Conservation (phyloP, 2,797 vertebrate genomes). For the Pipistrellus pipistrellus region DNA sequence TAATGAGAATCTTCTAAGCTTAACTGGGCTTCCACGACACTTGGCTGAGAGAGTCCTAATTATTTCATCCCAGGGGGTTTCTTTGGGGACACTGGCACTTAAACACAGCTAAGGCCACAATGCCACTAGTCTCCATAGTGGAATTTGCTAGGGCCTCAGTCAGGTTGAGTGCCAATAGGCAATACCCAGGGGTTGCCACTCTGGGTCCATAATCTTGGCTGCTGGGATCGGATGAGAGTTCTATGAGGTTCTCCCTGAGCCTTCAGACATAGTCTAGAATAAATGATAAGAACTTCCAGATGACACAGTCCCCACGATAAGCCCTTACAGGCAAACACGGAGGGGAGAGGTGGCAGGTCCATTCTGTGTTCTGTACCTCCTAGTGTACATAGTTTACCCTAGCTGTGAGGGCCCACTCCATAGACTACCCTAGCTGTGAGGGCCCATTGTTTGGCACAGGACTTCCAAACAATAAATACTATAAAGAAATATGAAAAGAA, state of each 20-base stretch:
- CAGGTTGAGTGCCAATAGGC: too few relatives aligned
- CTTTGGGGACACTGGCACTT: not conserved
- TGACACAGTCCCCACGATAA: not conserved
- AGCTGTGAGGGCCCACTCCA: not conserved
- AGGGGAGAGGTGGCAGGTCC: not conserved
- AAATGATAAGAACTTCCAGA: not conserved
- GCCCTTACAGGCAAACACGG: not conserved
- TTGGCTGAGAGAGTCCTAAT: slow-evolving; percentile 35
- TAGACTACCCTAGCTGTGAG: not conserved
- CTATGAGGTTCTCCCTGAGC: not conserved
- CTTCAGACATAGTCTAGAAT: not conserved
- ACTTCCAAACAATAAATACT: not conserved
- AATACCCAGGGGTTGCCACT: not conserved
- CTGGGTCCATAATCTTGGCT: not conserved
- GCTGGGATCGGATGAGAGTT: not conserved
- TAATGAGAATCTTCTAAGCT: slow-evolving; percentile 59
- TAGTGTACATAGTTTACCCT: not conserved
- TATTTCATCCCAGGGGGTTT: not conserved
- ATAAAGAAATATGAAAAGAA: not conserved
- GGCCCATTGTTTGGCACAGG: not conserved
- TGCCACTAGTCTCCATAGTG: not conserved
- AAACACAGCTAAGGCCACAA: not conserved
- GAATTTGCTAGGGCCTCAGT: not conserved
- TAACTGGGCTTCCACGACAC: not conserved
- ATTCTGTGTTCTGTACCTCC: not conserved